phyloP scores from a whole-genome alignment of 1,140 invertebrate species.

The Holotrichia oblita region DNA sequence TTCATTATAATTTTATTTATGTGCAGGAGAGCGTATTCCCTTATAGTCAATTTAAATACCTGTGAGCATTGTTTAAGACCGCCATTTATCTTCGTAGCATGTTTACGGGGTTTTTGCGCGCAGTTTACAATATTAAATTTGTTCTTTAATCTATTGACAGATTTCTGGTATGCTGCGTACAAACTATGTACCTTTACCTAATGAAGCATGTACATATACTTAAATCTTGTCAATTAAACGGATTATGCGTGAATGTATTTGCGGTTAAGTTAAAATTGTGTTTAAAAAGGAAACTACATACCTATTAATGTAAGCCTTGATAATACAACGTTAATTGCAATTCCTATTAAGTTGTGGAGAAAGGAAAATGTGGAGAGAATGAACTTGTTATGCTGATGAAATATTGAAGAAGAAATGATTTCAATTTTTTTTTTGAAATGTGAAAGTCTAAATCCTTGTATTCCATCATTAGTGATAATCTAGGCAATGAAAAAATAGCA shows the following conservation, averaged over 20 bases:
- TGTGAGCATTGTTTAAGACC: conserved; percentile 34
- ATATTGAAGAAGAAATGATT: too few species aligned
- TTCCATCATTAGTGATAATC: too few species aligned
- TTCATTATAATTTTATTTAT: conserved; percentile 42
- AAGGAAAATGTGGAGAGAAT: too few species aligned
- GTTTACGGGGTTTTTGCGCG: conserved; percentile 29
- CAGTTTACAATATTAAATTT: conserved; percentile 31
- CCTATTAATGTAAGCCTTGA: too few species aligned
- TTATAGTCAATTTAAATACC: conserved; percentile 34
- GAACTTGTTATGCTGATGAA: too few species aligned
- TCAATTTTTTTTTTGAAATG: too few species aligned
- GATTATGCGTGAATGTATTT: conserved; percentile 6
- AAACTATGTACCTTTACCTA: background rate
- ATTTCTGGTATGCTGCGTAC: conserved; percentile 20
- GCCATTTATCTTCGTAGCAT: conserved; percentile 30
- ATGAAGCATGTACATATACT: background rate
- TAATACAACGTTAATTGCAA: too few species aligned
- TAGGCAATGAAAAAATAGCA: too few species aligned
- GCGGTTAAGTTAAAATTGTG: background rate
- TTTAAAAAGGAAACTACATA: too few species aligned
- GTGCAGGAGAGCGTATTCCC: conserved; percentile 34
- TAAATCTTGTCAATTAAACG: conserved; percentile 29
- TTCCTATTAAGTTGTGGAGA: too few species aligned
- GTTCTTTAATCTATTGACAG: conserved; percentile 30
- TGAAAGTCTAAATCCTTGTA: too few species aligned